Percentiles rank a stretch among this genome's conserved stretches.
phyloP scores from a whole-genome alignment of 2,113 vertebrate species.

The Nesogale talazaci region DNA sequence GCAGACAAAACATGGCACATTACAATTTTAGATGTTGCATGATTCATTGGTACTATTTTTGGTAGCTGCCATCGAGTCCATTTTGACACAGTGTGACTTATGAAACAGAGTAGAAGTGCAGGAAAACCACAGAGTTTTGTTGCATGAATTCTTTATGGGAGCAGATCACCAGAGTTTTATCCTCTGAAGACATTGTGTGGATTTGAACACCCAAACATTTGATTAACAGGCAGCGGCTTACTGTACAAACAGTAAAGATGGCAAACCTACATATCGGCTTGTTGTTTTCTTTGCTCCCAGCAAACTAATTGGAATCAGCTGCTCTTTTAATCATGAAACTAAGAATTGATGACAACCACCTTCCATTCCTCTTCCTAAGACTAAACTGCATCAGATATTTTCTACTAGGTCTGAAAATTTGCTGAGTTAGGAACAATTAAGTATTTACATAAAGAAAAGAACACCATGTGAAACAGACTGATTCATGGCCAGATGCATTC shows the following conservation, averaged over 20 bases:
- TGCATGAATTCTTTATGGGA: neutral
- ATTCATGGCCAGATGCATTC: neutral
- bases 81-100: neutral
- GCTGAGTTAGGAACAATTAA: neutral
- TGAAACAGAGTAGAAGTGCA: neutral
- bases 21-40: neutral
- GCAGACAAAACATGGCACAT: neutral
- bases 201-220: neutral
- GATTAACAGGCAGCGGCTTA: neutral
- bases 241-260: neutral
- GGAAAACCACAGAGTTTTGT: neutral
- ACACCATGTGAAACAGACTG: neutral
- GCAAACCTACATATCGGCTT: rapidly evolving
- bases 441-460: neutral
- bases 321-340: neutral
- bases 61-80: neutral
- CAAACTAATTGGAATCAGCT: neutral
- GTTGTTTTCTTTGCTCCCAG: neutral
- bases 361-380: neutral
- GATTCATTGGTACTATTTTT: neutral
- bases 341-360: neutral
- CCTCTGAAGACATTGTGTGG: neutral
- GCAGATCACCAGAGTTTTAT: neutral
- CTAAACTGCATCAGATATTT: neutral
- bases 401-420: neutral